Evolutionary conservation across 2,888 invertebrate species (phyloP).

Genomic region (Limnephilus rhombicus): DNA sequence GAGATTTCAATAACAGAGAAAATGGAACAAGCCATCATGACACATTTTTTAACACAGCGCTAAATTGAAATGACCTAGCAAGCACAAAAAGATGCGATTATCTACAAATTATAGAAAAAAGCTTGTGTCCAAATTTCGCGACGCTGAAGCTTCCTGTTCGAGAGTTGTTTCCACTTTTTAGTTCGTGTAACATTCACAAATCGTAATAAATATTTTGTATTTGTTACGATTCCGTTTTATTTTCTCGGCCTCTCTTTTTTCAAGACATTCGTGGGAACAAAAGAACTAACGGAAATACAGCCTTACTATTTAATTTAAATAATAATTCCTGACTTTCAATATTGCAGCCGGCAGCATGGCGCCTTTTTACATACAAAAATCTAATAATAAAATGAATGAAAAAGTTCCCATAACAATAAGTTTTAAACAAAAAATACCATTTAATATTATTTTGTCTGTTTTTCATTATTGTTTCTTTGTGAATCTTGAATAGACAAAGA

Average conservation of each 20-base stretch:
- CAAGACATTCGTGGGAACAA: not conserved
- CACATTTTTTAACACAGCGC: not conserved
- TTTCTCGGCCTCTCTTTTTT: not conserved
- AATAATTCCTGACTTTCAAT: not conserved
- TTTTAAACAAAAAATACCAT: not conserved
- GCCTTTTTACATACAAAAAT: not conserved
- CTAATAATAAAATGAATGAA: not conserved
- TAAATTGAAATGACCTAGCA: not conserved
- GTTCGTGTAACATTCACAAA: not conserved
- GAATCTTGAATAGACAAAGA: not conserved
- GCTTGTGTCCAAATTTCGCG: not conserved
- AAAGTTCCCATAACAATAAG: not conserved
- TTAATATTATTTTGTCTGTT: not conserved
- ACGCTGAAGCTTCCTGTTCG: not conserved
- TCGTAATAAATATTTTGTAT: not conserved
- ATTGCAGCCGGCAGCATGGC: not conserved
- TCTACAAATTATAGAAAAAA: not conserved
- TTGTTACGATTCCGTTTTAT: not conserved
- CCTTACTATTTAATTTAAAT: not conserved
- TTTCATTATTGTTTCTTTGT: not conserved
- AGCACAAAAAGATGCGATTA: not conserved
- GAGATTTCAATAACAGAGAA: not conserved
- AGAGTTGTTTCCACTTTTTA: not conserved
- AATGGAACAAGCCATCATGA: not conserved
- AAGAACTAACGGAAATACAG: not conserved